Percentiles rank a stretch among this genome's conserved stretches.
Evolutionary conservation across 1,140 invertebrate genomes (phyloP).

Genomic region (Leptinotarsa texana): DNA sequence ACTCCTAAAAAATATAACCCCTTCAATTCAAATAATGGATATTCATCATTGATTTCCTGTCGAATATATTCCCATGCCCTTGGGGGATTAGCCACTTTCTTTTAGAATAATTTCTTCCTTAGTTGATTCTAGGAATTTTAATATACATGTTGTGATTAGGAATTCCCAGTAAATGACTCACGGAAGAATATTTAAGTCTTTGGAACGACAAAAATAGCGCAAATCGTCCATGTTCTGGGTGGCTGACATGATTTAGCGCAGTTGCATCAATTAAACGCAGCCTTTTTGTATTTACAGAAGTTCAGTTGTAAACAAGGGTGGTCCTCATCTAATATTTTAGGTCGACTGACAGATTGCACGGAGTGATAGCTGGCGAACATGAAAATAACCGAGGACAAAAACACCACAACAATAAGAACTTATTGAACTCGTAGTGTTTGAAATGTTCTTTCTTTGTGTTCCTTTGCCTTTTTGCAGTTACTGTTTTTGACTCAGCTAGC

Average conservation of each 20-base stretch:
- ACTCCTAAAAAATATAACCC: too few relatives aligned
- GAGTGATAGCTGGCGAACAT: not conserved
- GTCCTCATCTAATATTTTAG: not conserved
- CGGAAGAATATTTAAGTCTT: too few relatives aligned
- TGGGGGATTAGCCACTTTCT: too few relatives aligned
- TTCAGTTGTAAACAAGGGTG: not conserved
- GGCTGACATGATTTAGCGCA: not conserved
- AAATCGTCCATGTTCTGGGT: not conserved
- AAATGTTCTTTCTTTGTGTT: not conserved
- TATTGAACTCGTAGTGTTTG: not conserved
- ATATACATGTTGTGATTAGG: too few relatives aligned
- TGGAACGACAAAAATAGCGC: not conserved
- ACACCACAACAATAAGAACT: not conserved
- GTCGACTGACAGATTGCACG: not conserved
- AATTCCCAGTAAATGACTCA: too few relatives aligned
- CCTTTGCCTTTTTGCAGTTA: not conserved
- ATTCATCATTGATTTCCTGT: too few relatives aligned
- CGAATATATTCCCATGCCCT: too few relatives aligned
- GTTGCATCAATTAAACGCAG: not conserved
- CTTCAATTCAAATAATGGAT: too few relatives aligned
- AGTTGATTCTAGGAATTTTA: too few relatives aligned
- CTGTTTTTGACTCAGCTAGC: not conserved
- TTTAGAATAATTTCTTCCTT: too few relatives aligned
- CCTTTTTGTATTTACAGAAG: not conserved
- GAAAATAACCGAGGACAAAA: not conserved